Evolutionary conservation across 2,797 vertebrate species (phyloP).

Genomic region (Acanthis flammea): DNA sequence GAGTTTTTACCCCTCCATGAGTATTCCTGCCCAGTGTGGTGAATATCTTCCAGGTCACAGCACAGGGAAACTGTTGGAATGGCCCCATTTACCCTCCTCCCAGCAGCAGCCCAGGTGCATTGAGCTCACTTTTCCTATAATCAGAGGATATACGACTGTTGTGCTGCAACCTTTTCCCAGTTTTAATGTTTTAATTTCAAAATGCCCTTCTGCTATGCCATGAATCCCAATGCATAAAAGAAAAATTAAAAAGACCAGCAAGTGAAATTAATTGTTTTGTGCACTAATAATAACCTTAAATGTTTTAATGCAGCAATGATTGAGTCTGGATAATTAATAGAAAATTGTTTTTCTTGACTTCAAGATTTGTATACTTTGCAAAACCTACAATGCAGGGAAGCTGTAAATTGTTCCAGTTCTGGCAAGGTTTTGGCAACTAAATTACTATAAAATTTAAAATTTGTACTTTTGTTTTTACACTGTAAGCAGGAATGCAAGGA

Average conservation of each 20-base stretch:
- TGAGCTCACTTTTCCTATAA: not conserved
- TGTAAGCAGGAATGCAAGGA: not conserved
- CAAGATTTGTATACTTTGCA: not conserved
- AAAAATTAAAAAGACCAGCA: not conserved
- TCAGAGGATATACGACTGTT: not conserved
- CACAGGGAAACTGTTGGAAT: not conserved
- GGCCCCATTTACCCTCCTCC: not conserved
- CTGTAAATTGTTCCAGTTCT: not conserved
- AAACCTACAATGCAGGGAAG: not conserved
- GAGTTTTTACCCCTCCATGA: not conserved
- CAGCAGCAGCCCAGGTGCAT: not conserved
- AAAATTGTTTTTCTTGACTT: not conserved
- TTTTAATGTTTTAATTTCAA: not conserved
- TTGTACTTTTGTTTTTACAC: not conserved
- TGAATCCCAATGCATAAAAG: not conserved
- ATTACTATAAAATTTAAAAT: not conserved
- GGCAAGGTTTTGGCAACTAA: not conserved
- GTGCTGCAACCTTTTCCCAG: not conserved
- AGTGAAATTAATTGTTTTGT: not conserved
- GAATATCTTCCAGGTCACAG: not conserved
- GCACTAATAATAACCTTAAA: not conserved
- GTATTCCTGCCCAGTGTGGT: not conserved
- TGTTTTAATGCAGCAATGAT: not conserved
- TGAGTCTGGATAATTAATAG: not conserved
- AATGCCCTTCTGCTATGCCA: not conserved